These are phyloP conservation scores for Penaeus indicus DNA, from an alignment of 1,140 invertebrate genomes.

Conservation along the genomic window DNA sequence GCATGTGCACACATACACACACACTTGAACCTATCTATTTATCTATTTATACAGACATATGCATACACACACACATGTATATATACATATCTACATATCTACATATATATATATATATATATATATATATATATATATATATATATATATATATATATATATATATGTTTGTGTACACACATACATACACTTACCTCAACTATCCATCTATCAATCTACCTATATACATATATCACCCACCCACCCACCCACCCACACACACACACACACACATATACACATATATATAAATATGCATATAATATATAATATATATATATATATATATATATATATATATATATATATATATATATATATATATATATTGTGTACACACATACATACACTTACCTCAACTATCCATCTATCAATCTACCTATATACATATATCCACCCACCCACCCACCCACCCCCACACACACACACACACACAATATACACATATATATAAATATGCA, in stretches of 20 bases:
- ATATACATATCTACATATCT: conserved; percentile 28
- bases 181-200: neutral
- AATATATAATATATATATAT: too few species aligned
- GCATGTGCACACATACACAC: neutral
- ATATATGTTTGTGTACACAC: neutral
- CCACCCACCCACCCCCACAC: neutral
- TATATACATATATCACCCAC: neutral
- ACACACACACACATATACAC: too few species aligned
- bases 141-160: conserved; percentile 34
- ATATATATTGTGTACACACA: too few species aligned
- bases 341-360: too few species aligned
- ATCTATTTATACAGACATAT: conserved; percentile 27
- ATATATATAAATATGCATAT: too few species aligned
- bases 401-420: too few species aligned
- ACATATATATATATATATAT: conserved; percentile 39
- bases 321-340: too few species aligned
- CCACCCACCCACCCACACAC: too few species aligned
- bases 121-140: conserved; percentile 33
- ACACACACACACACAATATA: too few species aligned
- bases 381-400: too few species aligned
- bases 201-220: neutral
- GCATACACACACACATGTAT: conserved; percentile 30
- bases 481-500: too few species aligned
- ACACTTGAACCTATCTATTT: neutral
- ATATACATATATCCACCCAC: too few species aligned